These are phyloP conservation scores for Parazoanthus darwini DNA, from an alignment of 92 coral and sea anemone genomes.

Conservation along the genomic window DNA sequence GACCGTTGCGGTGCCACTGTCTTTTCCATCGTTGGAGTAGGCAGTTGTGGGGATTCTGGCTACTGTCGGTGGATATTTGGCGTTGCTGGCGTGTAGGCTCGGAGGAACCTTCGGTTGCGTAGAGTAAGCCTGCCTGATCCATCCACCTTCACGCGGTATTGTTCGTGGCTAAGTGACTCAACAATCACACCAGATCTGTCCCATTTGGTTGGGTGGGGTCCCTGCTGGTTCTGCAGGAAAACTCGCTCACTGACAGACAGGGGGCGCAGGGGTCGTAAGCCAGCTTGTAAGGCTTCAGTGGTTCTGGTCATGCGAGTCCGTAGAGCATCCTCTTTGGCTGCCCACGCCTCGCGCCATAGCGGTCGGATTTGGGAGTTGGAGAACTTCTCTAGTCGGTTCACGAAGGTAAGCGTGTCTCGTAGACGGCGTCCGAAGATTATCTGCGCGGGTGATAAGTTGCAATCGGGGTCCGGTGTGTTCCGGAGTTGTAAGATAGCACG, in stretches of 20 bases:
- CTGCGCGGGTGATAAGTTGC: slow-evolving; percentile 52
- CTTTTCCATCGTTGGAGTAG: too few species aligned
- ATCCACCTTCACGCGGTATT: slow-evolving; percentile 32
- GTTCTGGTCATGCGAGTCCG: slow-evolving; percentile 37
- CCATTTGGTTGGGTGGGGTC: slow-evolving; percentile 55
- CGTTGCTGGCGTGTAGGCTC: too few species aligned
- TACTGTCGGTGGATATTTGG: too few species aligned
- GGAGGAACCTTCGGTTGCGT: too few species aligned
- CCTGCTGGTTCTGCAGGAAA: slow-evolving; percentile 57
- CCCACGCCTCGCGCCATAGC: slow-evolving; percentile 46
- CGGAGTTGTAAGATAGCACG: slow-evolving; percentile 45
- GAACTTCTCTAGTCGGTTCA: slow-evolving; percentile 47
- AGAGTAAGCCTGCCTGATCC: too few species aligned
- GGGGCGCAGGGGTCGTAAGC: slow-evolving; percentile 44
- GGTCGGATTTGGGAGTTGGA: slow-evolving; percentile 51
- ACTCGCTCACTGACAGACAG: slow-evolving; percentile 44
- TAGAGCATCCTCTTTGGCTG: slow-evolving; percentile 51
- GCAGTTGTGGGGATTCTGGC: too few species aligned
- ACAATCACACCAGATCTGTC: slow-evolving; percentile 53
- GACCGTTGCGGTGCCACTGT: too few species aligned
- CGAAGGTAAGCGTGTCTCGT: slow-evolving; percentile 48
- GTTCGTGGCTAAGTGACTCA: slow-evolving; percentile 45
- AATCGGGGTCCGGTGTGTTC: slow-evolving; percentile 55
- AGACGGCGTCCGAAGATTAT: slow-evolving; percentile 50
- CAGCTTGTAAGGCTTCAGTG: slow-evolving; percentile 33